Percentiles rank a stretch among this genome's conserved stretches.
Evolutionary conservation across 2,888 invertebrate species (phyloP).

Genomic region (Papilio demoleus): DNA sequence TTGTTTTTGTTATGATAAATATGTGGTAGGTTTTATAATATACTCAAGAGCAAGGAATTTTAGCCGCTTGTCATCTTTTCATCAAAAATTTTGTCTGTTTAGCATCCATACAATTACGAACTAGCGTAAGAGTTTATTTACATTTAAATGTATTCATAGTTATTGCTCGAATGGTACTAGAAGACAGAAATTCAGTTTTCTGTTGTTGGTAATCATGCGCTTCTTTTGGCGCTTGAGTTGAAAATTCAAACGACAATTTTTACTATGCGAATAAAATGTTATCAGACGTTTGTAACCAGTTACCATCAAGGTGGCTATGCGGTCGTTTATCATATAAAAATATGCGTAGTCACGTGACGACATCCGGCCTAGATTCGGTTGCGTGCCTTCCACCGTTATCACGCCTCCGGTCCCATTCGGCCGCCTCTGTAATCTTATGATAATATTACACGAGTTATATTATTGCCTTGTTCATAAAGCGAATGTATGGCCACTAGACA

Average conservation of each 20-base stretch:
- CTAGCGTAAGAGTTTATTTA: too few species aligned
- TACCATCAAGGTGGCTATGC: slow-evolving; percentile 5
- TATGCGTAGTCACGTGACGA: slow-evolving; percentile 40
- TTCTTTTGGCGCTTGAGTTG: too few species aligned
- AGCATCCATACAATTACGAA: too few species aligned
- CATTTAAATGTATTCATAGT: too few species aligned
- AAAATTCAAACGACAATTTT: too few species aligned
- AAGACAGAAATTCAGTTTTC: too few species aligned
- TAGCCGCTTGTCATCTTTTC: too few species aligned
- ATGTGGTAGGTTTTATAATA: not conserved
- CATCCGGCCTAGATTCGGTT: slow-evolving; percentile 43
- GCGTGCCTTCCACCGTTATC: slow-evolving; percentile 61
- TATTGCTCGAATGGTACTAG: too few species aligned
- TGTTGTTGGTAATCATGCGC: too few species aligned
- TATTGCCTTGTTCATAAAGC: slow-evolving; percentile 40
- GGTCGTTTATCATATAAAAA: slow-evolving; percentile 27
- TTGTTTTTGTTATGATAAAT: not conserved
- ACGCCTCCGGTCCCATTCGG: slow-evolving; percentile 64
- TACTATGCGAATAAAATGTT: not conserved
- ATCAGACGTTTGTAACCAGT: not conserved
- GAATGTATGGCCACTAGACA: slow-evolving; percentile 27
- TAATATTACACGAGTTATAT: slow-evolving; percentile 67
- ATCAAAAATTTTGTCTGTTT: too few species aligned
- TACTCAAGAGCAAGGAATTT: too few species aligned
- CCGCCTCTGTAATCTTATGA: slow-evolving; percentile 60